phyloP scores from a whole-genome alignment of 2,888 invertebrate genomes.

The Onthophagus sagittarius region DNA sequence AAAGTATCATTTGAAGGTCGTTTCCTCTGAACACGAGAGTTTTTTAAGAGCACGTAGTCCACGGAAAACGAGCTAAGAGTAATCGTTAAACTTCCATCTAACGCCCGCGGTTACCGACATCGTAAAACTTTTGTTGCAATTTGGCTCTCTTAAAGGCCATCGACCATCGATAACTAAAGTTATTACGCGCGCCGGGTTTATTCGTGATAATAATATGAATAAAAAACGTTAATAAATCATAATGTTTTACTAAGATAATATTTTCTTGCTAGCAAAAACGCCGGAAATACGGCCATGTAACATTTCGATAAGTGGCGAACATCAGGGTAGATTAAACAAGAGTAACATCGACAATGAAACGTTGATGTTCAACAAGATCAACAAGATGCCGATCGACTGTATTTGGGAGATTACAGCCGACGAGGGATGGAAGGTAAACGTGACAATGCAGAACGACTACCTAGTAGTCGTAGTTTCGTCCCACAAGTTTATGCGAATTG shows the following conservation, averaged over 20 bases:
- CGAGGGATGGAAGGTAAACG: constrained; percentile 59
- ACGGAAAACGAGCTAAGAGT: neutral
- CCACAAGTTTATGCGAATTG: neutral
- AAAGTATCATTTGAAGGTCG: constrained; percentile 6
- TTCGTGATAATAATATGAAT: neutral
- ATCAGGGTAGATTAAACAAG: constrained; percentile 55
- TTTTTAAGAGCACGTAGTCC: neutral
- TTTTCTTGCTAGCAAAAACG: constrained; percentile 42
- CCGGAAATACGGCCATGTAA: constrained; percentile 60
- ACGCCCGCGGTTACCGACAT: neutral
- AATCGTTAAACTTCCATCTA: neutral
- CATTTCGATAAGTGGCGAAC: constrained; percentile 50
- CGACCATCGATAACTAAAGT: neutral
- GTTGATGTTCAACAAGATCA: constrained; percentile 51
- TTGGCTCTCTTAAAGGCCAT: neutral
- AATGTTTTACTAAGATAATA: neutral
- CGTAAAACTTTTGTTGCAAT: neutral
- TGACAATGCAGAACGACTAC: neutral
- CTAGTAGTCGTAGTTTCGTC: too few relatives aligned
- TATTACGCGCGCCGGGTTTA: neutral
- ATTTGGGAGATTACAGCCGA: constrained; percentile 68
- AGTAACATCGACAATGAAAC: constrained; percentile 56
- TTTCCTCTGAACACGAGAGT: neutral
- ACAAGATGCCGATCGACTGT: constrained; percentile 65
- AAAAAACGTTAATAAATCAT: neutral